Conservation (phyloP, 2,797 vertebrate genomes). For the Calcarius lapponicus region DNA sequence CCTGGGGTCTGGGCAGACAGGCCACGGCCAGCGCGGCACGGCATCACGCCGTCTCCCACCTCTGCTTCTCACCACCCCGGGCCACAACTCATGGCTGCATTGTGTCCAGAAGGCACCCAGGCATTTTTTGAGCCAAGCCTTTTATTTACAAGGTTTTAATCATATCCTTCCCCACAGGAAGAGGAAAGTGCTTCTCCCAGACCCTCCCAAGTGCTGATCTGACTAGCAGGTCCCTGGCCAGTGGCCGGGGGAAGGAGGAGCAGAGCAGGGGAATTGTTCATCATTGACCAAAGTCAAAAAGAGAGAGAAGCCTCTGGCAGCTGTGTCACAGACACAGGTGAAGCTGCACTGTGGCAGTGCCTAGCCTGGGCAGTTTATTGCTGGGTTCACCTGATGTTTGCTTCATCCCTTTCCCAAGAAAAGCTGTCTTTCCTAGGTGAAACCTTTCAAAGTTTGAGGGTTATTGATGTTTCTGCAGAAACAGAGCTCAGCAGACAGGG, state of each 20-base stretch:
- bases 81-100: background rate
- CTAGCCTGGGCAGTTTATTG: background rate
- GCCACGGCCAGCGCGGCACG: accelerated
- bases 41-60: background rate
- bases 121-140: background rate
- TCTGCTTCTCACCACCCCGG: background rate
- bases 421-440: background rate
- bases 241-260: background rate
- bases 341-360: accelerated
- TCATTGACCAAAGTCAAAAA: background rate
- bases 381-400: background rate
- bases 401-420: background rate
- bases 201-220: background rate
- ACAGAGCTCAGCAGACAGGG: background rate
- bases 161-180: constrained; percentile 55
- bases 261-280: background rate
- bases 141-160: constrained; percentile 43
- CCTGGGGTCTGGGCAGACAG: background rate
- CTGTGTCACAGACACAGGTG: background rate
- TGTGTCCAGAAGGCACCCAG: background rate
- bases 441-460: background rate
- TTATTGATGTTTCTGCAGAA: background rate
- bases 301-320: accelerated
- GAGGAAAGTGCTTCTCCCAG: background rate
- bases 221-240: background rate